Base-by-base conservation (phyloP, 2,888 invertebrate species). In the Andrena bucephala region DNA sequence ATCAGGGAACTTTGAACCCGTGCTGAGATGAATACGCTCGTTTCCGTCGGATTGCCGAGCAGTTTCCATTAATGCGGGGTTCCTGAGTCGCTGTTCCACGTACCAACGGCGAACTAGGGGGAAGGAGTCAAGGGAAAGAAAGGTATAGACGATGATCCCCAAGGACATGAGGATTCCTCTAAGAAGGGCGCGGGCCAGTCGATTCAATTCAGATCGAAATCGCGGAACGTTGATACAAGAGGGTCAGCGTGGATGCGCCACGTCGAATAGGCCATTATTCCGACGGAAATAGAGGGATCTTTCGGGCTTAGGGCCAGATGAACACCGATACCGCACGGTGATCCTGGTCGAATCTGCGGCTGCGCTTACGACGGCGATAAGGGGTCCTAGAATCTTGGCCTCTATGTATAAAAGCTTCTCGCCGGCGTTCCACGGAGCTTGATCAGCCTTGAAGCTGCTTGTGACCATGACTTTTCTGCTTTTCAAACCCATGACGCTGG, bases 201-300 rank as follows among this genome's bases (percentile, higher is more conserved):
- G 80, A 83, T 86, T 82, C 80, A 77, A 88, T 81, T 88, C 87
- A 85, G 87, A 88, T 87, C 70, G 60, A 68, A 85, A 87, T 88
- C 86, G 71, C 48, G 69, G 33, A 50, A 78, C 73, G 79, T 68
- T 74, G 83, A 81, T 78, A 78, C 87, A 72, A 75, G 77, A 24
- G 66, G 79, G 74, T 78, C 68, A 79, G 63, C 69, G 50, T 20
- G 42, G 76, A 59, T 81, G 86, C 79, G 74, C 81, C 78, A 70
- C 73, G 16, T 57, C 65, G 79, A 86, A 86, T 79, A 82, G 82
- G 57, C 85, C 80, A 86, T 87, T 88, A 88, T 88, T 88, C 85
- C 73, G 84, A 75, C 48, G 80, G 71, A 62, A 71, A 86, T 80
- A 83, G 80, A 52, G 78, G 80, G 86, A 86, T 87, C 78, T 71